These are phyloP conservation scores for Pollenia amentaria DNA, from an alignment of 2,888 invertebrate species.

Conservation along the genomic window DNA sequence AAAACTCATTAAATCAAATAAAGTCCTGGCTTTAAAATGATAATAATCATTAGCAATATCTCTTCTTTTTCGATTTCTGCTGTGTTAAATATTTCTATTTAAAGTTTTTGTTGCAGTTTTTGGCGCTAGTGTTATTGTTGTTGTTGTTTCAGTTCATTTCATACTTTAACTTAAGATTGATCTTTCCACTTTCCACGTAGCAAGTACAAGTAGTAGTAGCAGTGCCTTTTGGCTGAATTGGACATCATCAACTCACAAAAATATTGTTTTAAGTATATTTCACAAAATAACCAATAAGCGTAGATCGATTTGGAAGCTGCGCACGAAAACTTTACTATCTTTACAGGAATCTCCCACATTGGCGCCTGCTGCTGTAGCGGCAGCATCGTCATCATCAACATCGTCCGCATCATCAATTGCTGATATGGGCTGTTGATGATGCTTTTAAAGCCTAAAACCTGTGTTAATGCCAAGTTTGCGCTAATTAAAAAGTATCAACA, in stretches of 20 bases:
- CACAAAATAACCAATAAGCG: slow-evolving; percentile 65
- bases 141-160: slow-evolving; percentile 46
- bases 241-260: slow-evolving; percentile 57
- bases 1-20: slow-evolving; percentile 74
- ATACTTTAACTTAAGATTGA: slow-evolving; percentile 71
- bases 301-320: slow-evolving; percentile 72
- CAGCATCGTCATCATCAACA: slow-evolving; percentile 35
- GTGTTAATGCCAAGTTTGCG: slow-evolving; percentile 72
- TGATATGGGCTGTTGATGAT: slow-evolving; percentile 55
- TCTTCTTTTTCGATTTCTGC: slow-evolving; percentile 45
- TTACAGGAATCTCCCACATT: slow-evolving; percentile 75
- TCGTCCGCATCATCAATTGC: slow-evolving; percentile 47
- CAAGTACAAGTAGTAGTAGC: slow-evolving; percentile 43
- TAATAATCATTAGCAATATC: slow-evolving; percentile 68
- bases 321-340: slow-evolving; percentile 73
- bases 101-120: slow-evolving; percentile 39
- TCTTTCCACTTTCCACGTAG: slow-evolving; percentile 74
- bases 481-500: slow-evolving; percentile 74
- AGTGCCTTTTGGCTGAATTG: slow-evolving; percentile 57
- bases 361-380: slow-evolving; percentile 72
- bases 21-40: slow-evolving; percentile 66
- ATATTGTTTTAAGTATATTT: slow-evolving; percentile 65
- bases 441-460: slow-evolving; percentile 61
- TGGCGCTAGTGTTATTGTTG: slow-evolving; percentile 17
- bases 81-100: slow-evolving; percentile 40